These are phyloP conservation scores for Daktulosphaira vitifoliae DNA, from an alignment of 1,140 invertebrate species.

Conservation along the genomic window DNA sequence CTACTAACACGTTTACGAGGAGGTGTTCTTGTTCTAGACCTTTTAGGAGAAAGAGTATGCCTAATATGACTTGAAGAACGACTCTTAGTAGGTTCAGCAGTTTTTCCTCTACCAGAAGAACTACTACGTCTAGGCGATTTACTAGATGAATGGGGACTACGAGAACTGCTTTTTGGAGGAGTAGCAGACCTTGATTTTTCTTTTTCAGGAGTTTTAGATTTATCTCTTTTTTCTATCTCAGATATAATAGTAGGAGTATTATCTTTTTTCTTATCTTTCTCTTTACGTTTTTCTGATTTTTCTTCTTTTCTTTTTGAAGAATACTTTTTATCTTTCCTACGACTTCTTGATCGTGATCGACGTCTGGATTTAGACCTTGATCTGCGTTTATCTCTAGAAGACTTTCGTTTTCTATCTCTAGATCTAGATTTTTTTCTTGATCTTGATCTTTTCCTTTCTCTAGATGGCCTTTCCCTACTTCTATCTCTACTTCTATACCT, in stretches of 20 bases:
- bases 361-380: conserved; percentile 41
- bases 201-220: conserved; percentile 17
- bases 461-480: no score
- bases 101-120: conserved; percentile 34
- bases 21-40: conserved; percentile 35
- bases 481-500: conserved; percentile 42
- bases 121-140: conserved; percentile 32
- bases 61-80: conserved; percentile 34
- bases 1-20: conserved; percentile 24
- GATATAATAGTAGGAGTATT: neutral
- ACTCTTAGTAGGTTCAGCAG: conserved; percentile 19
- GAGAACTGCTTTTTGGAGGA: conserved; percentile 9
- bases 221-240: conserved; percentile 15
- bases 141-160: conserved; percentile 18
- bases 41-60: conserved; percentile 22
- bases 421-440: conserved; percentile 52
- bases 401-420: conserved; percentile 48
- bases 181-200: conserved; percentile 20
- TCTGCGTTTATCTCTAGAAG: conserved; percentile 44
- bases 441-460: conserved; percentile 48
- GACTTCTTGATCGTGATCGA: conserved; percentile 22
- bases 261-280: conserved; percentile 22
- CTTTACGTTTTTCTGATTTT: conserved; percentile 26
- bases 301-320: conserved; percentile 23
- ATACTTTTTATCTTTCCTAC: conserved; percentile 28